A percentile compares a stretch with the other conserved stretches of the same genome.
Conservation (phyloP, 2,888 invertebrate genomes). For the Drosophila colorata region DNA sequence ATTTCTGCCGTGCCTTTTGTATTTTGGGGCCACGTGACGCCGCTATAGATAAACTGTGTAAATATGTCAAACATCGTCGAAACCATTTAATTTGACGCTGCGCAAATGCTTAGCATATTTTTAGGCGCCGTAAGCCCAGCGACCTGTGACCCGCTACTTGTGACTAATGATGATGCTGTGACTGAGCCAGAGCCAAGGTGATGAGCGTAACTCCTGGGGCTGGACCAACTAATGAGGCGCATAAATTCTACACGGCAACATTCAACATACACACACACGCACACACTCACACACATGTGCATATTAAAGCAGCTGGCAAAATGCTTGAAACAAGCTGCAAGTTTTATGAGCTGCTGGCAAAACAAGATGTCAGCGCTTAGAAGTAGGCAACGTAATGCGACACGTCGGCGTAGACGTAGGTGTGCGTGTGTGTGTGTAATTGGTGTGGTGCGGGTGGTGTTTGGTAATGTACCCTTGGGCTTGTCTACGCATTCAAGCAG, state of each 20-base stretch:
- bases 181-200: constrained; percentile 38
- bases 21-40: constrained; percentile 32
- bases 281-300: constrained; percentile 30
- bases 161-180: constrained; percentile 81
- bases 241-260: constrained; percentile 74
- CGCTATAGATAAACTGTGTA: constrained; percentile 65
- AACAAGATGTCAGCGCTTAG: constrained; percentile 69
- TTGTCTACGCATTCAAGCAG: constrained; percentile 62
- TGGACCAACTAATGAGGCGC: constrained; percentile 81
- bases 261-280: constrained; percentile 30
- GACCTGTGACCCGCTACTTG: constrained; percentile 62
- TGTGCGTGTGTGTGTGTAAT: not conserved
- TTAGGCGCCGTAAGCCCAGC: constrained; percentile 56
- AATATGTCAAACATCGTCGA: constrained; percentile 80
- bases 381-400: constrained; percentile 56
- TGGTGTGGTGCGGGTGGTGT: constrained; percentile 1
- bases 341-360: constrained; percentile 74
- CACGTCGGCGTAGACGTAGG: constrained; percentile 28
- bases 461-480: constrained; percentile 39
- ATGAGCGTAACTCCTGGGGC: constrained; percentile 42
- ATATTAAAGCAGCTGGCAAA: constrained; percentile 60
- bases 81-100: constrained; percentile 71
- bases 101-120: constrained; percentile 73
- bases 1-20: constrained; percentile 31
- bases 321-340: constrained; percentile 70